Evolutionary conservation across 2,113 vertebrate genomes (phyloP).

Genomic region (Dipodomys merriami): DNA sequence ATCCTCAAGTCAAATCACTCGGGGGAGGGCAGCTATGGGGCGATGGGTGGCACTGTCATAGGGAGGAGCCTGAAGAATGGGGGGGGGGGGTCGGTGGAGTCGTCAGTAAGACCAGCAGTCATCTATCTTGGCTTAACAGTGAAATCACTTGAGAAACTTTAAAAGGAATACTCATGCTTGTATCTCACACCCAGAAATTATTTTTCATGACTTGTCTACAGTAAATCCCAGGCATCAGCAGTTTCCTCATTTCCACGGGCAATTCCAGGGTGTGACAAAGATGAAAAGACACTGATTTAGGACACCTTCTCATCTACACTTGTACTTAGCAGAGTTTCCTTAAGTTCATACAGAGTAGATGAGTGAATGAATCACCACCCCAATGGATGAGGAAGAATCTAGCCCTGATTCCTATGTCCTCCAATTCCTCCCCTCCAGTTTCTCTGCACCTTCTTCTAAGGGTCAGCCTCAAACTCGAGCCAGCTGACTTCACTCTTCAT

Average conservation of each 20-base stretch:
- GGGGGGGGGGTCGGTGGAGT: too few relatives aligned
- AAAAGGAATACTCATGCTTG: not conserved
- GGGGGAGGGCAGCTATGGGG: not conserved
- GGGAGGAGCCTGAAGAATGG: not conserved
- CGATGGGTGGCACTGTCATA: not conserved
- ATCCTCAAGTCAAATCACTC: not conserved
- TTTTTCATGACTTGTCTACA: not conserved
- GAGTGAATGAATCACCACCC: not conserved
- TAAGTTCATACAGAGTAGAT: slow-evolving; percentile 1
- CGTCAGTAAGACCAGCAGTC: not conserved
- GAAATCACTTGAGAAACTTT: not conserved
- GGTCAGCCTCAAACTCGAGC: not conserved
- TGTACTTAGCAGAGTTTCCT: slow-evolving; percentile 17
- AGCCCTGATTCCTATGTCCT: not conserved
- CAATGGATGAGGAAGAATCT: not conserved
- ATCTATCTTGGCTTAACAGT: not conserved
- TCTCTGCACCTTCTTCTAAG: not conserved
- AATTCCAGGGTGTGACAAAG: not conserved
- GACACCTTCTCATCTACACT: not conserved
- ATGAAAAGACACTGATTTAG: slow-evolving; percentile 23
- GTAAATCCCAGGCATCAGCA: not conserved
- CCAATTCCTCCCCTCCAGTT: not conserved
- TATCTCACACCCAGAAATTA: not conserved
- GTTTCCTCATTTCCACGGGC: not conserved
- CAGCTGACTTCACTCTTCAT: not conserved